Conservation (phyloP, 1,140 invertebrate species). For the Leptopilina clavipes region DNA sequence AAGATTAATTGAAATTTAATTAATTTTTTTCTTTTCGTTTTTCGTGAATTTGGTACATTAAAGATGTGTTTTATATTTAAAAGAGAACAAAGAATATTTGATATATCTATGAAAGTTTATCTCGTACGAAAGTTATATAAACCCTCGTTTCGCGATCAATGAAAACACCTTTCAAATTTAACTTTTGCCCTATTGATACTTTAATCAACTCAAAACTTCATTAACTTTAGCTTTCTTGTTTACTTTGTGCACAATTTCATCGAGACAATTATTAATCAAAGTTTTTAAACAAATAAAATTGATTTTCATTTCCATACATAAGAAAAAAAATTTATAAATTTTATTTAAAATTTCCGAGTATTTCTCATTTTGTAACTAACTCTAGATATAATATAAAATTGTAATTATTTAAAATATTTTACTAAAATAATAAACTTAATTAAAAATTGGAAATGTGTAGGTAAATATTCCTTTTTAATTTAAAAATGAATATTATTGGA, state of each 20-base stretch:
- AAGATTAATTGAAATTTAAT: no score
- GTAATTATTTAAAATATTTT: no score
- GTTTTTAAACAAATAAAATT: background rate
- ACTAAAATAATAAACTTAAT: no score
- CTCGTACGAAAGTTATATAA: background rate
- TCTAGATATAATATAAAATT: no score
- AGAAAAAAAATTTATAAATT: no score
- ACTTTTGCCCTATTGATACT: conserved; percentile 3
- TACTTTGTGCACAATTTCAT: background rate
- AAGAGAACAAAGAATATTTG: background rate
- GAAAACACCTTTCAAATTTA: background rate
- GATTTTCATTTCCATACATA: background rate
- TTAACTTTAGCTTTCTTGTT: background rate
- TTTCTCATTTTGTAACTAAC: no score
- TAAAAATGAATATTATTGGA: no score
- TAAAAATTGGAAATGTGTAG: no score
- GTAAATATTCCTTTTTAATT: no score
- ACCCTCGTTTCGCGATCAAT: background rate
- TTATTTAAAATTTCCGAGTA: no score
- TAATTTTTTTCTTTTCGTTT: background rate
- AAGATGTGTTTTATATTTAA: background rate
- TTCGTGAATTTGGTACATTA: no score
- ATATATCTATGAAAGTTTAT: background rate
- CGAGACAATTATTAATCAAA: background rate
- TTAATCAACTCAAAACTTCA: conserved; percentile 1